These are phyloP conservation scores for Autographa gamma DNA, from an alignment of 2,888 invertebrate genomes.

Conservation along the genomic window DNA sequence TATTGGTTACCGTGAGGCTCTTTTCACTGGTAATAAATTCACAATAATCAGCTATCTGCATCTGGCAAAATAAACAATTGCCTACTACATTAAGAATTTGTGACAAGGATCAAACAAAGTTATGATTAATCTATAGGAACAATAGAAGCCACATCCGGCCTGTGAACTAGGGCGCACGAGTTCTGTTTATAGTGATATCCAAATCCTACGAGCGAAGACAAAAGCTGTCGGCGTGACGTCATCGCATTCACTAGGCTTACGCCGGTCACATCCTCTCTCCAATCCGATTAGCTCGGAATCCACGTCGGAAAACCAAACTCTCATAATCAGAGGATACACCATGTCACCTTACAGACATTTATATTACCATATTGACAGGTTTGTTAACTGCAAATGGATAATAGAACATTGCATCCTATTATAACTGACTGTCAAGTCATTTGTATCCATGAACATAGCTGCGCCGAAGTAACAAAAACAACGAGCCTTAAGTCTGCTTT, in stretches of 20 bases:
- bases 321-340: neutral
- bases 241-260: constrained; percentile 23
- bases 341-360: neutral
- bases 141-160: neutral
- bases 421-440: no score
- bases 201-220: constrained; percentile 25
- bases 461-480: neutral
- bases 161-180: constrained; percentile 41
- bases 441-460: no score
- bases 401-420: neutral
- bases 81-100: neutral
- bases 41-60: neutral
- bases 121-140: neutral
- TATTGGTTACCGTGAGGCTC: no score
- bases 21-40: neutral
- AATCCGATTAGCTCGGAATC: constrained; percentile 29
- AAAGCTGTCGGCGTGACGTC: constrained; percentile 40
- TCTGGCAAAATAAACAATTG: neutral
- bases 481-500: no score
- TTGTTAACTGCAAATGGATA: neutral
- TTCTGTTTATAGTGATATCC: constrained; percentile 29
- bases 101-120: constrained; percentile 1
- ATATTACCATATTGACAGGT: neutral
- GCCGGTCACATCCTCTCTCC: constrained; percentile 11
- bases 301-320: neutral